Percentiles rank a stretch among this genome's conserved stretches.
Evolutionary conservation across 2,113 vertebrate species (phyloP).

Genomic region (Sphaerodactylus townsendi): DNA sequence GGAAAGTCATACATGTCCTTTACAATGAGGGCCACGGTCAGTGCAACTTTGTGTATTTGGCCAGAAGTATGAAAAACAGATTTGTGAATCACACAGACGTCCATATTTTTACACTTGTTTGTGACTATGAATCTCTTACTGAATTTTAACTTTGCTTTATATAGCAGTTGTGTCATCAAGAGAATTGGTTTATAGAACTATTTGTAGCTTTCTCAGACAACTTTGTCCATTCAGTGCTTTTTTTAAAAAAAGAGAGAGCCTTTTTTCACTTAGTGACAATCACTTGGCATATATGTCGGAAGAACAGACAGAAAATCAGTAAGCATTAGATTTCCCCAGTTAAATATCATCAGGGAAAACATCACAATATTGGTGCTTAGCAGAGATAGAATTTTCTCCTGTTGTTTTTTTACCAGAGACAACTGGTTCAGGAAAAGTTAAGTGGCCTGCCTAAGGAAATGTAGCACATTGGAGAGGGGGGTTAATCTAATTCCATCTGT

Average conservation of each 20-base stretch:
- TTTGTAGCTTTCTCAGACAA: conserved; percentile 12
- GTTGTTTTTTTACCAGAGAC: conserved; percentile 2
- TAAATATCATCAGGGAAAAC: conserved; percentile 12
- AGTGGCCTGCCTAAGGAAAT: conserved; percentile 9
- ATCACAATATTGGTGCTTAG: conserved; percentile 24
- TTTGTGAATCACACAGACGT: not conserved
- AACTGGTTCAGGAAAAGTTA: not conserved
- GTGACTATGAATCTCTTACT: not conserved
- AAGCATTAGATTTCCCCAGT: not conserved
- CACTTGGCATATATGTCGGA: conserved; percentile 29
- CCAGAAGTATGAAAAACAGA: not conserved
- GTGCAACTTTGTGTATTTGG: not conserved
- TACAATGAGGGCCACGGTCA: no score
- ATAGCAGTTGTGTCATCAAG: not conserved
- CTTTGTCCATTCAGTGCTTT: accelerated
- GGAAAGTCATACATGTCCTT: not conserved
- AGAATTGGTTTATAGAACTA: not conserved
- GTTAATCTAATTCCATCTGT: conserved; percentile 26
- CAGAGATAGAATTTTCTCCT: not conserved
- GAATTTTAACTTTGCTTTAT: conserved; percentile 17
- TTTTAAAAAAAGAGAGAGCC: not conserved
- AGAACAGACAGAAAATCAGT: conserved; percentile 1
- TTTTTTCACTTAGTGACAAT: conserved; percentile 34
- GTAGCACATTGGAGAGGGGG: not conserved
- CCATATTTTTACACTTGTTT: not conserved